Evolutionary conservation across 2,113 vertebrate species (phyloP), one percentile per base, ranked within the genome.

Genomic region (Vicugna pacos): DNA sequence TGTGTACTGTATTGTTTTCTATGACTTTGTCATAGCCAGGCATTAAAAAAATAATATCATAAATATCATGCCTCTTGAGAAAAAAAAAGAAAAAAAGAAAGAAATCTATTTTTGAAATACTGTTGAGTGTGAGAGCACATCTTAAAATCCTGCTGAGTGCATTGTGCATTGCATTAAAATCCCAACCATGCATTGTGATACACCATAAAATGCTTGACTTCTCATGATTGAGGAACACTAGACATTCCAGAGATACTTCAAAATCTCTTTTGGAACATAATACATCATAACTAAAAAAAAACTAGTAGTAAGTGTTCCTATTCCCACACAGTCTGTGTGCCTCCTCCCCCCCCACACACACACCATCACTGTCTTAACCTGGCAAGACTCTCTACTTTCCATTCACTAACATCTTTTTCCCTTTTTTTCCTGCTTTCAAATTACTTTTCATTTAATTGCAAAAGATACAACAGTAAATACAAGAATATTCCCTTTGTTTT

Each of bases 241-340:
- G 30, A 50, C 19, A 70, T 94, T 93, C 70, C 42, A 93, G 22
- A 87, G 19, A 88, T 72, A 80, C 35, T 75, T 96, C 54, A 84
- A 20, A 88, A 42, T 60, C 73, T 91, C 10, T 52, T 92, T 80
- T 48, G 42, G 8, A 83, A 65, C 13, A 83, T 77, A 83, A 35
- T 67, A 24, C n/a, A 54, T 22, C 70, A 28, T 10, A 91, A 60
- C 7, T 16, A 24, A 60, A 83, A 88, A 70, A 70, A 89, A 58
- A n/a, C 56, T 46, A 77, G 32, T 52, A 83, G 32, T 60, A 62
- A 87, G 3, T 8, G 22, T 52, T 73, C 11, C 20, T 54, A 0
- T 60, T 79, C 56, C 20, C 19, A 35, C 13, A 10, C 3, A 38
- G 20, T 67, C 28, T 92, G 11, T 87, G 15, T 9, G 13, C 28